These are phyloP conservation scores for Eonycteris spelaea DNA, from an alignment of 2,113 vertebrate species.

Conservation along the genomic window DNA sequence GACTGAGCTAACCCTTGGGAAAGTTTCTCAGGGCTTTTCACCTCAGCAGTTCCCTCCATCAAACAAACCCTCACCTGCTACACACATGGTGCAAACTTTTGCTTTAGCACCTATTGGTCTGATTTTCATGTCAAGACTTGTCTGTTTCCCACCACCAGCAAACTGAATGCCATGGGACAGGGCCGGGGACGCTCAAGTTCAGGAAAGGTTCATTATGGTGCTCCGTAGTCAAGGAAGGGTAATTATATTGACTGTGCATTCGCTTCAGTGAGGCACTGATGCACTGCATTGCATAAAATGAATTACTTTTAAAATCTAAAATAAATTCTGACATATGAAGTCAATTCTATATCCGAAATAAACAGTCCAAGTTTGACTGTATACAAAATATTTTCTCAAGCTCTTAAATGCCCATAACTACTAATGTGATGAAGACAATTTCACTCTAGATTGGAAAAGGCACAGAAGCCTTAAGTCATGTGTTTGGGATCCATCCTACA, in stretches of 20 bases:
- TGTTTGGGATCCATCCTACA: background rate
- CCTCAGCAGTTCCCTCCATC: background rate
- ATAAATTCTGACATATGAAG: background rate
- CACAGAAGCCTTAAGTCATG: no score
- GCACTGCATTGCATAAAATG: fast-evolving
- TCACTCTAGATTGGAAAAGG: background rate
- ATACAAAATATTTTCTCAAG: background rate
- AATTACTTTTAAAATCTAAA: background rate
- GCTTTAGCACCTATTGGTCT: background rate
- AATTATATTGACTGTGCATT: fast-evolving
- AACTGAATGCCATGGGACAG: background rate
- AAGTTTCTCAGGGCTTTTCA: background rate
- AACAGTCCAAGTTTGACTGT: background rate
- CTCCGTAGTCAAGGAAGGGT: background rate
- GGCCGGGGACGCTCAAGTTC: fast-evolving
- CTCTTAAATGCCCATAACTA: background rate
- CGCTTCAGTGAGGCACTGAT: background rate
- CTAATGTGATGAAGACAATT: background rate
- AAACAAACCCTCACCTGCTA: background rate
- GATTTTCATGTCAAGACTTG: background rate
- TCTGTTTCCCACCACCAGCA: background rate
- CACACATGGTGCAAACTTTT: background rate
- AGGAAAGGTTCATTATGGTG: fast-evolving
- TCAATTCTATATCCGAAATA: background rate
- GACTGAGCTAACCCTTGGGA: background rate